Conservation (phyloP, 1,140 invertebrate species). For the Lepidostoma basale region DNA sequence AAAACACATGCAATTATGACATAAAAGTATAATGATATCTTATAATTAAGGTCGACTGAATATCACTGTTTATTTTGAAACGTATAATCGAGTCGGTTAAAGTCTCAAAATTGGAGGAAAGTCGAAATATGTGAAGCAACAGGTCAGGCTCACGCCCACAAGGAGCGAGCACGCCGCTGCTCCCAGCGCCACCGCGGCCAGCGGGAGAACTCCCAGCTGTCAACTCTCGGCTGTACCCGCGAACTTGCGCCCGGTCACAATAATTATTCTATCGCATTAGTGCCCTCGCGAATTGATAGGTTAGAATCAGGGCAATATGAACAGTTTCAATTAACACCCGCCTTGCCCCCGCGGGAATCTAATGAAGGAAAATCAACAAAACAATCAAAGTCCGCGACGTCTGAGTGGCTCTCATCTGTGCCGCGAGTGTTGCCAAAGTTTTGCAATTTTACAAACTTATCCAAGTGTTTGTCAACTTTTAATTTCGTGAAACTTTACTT, state of each 20-base stretch:
- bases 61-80: too few relatives aligned
- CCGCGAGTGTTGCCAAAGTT: conserved; percentile 25
- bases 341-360: background rate
- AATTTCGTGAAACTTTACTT: conserved; percentile 31
- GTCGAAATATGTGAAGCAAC: background rate
- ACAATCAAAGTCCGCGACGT: background rate
- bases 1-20: too few relatives aligned
- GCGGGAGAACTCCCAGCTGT: conserved; percentile 9
- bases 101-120: too few relatives aligned
- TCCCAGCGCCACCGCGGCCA: conserved; percentile 19
- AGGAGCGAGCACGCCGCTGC: background rate
- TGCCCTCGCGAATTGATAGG: conserved; percentile 29
- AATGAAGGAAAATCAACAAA: too few relatives aligned
- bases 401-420: background rate
- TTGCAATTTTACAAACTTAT: conserved; percentile 15
- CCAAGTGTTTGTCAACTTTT: conserved; percentile 29
- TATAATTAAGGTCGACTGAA: too few relatives aligned
- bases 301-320: conserved; percentile 28
- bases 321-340: conserved; percentile 10
- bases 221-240: conserved; percentile 14
- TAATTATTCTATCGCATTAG: conserved; percentile 28
- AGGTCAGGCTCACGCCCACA: conserved; percentile 16
- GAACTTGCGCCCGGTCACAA: conserved; percentile 21
- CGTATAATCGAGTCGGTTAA: too few relatives aligned
- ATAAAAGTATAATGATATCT: too few relatives aligned